A percentile compares a stretch with the other conserved stretches of the same genome.
Evolutionary conservation across 2,113 vertebrate genomes (phyloP).

Genomic region (Hiodon tergisus): DNA sequence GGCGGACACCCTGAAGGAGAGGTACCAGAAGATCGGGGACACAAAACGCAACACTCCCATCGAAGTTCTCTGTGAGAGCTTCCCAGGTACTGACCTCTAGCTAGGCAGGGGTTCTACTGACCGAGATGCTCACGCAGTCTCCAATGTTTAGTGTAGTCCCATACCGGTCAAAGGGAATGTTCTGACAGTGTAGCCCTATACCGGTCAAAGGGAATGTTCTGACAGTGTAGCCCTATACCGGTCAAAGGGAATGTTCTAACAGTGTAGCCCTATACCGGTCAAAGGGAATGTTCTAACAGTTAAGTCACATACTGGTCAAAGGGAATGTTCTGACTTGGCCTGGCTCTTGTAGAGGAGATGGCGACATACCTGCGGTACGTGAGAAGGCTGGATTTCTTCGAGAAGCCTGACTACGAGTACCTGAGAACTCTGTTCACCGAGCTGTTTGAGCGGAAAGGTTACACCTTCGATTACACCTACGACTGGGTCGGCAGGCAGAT

Average conservation of each 20-base stretch:
- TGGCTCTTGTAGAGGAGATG: conserved; percentile 84
- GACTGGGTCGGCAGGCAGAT: conserved; percentile 98
- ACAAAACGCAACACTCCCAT: conserved; percentile 97
- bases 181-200: no score
- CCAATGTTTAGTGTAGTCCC: no score
- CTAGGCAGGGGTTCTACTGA: no score
- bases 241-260: no score
- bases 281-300: neutral
- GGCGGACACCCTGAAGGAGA: conserved; percentile 97
- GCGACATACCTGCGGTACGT: conserved; percentile 95
- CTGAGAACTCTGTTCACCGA: conserved; percentile 91
- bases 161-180: no score
- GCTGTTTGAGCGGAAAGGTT: conserved; percentile 94
- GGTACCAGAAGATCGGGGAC: conserved; percentile 98
- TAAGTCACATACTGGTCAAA: neutral
- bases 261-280: no score
- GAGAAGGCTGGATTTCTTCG: conserved; percentile 92
- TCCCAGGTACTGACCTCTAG: conserved; percentile 72
- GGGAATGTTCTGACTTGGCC: neutral
- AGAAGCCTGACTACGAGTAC: conserved; percentile 97
- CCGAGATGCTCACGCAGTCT: no score
- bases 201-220: no score
- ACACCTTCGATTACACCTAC: conserved; percentile 92
- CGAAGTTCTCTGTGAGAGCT: conserved; percentile 98
- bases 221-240: no score